A percentile compares a stretch with the other conserved stretches of the same genome.
Conservation (phyloP, 2,113 vertebrate species). For the Ornithorhynchus anatinus region DNA sequence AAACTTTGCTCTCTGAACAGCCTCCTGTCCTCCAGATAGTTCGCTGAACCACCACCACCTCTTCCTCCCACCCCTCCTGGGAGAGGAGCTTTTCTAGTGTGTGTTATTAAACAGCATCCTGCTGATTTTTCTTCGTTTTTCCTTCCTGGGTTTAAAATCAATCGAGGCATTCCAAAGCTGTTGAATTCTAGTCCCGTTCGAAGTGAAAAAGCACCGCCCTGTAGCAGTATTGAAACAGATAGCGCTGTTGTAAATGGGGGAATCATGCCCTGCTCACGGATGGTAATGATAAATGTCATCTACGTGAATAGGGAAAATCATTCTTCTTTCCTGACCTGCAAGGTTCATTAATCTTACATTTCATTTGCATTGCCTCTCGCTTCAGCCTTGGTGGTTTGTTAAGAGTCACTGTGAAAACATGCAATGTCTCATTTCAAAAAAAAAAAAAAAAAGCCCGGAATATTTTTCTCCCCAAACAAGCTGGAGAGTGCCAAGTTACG, state of each 20-base stretch:
- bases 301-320: neutral
- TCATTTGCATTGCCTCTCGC: constrained; percentile 27
- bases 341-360: constrained; percentile 44
- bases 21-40: constrained; percentile 18
- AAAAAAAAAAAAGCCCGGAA: constrained; percentile 4
- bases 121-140: too few relatives aligned
- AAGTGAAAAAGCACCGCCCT: constrained; percentile 39
- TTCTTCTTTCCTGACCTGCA: constrained; percentile 25
- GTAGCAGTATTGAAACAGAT: neutral
- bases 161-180: constrained; percentile 3
- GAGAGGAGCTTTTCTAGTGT: too few relatives aligned
- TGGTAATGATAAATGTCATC: constrained; percentile 33
- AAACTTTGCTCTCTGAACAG: constrained; percentile 42
- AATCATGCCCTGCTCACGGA: constrained; percentile 33
- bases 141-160: constrained; percentile 14
- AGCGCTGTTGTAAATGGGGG: constrained; percentile 21
- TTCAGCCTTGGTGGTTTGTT: constrained; percentile 7
- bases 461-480: neutral
- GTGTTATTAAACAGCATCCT: too few relatives aligned
- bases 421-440: neutral
- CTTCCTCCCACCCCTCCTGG: neutral
- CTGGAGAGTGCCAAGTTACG: neutral
- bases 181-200: constrained; percentile 2
- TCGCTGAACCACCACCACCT: neutral
- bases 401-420: constrained; percentile 2